Evolutionary conservation across 2,888 invertebrate genomes (phyloP).

Genomic region (Phengaris arion): DNA sequence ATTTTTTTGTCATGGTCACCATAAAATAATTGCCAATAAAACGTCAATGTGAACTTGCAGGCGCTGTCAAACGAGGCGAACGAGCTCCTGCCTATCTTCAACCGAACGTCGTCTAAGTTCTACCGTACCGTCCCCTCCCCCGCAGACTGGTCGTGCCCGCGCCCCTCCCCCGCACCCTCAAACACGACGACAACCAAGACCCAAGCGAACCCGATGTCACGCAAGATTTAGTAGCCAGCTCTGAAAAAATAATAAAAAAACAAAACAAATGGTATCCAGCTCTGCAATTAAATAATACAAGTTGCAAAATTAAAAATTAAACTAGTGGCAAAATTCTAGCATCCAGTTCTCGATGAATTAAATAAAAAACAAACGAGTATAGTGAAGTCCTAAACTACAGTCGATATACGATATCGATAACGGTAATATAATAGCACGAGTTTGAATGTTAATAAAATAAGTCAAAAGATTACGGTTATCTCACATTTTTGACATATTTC

Average conservation of each 20-base stretch:
- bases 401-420: neutral
- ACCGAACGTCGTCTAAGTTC: constrained; percentile 95
- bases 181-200: constrained; percentile 29
- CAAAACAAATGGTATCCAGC: too few species aligned
- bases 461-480: neutral
- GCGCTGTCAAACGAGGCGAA: constrained; percentile 97
- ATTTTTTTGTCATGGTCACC: too few species aligned
- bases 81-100: constrained; percentile 97
- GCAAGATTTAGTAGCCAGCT: constrained; percentile 48
- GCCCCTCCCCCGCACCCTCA: constrained; percentile 42
- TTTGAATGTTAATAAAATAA: neutral
- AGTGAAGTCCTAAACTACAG: neutral
- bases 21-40: neutral
- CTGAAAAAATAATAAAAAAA: too few species aligned
- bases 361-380: neutral
- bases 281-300: neutral
- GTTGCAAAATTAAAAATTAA: neutral
- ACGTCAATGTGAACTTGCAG: constrained; percentile 72
- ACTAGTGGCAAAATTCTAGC: neutral
- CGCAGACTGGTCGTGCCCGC: constrained; percentile 90
- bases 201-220: constrained; percentile 47
- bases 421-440: neutral
- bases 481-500: neutral
- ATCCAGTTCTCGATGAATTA: neutral
- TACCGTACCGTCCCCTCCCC: constrained; percentile 90